Evolutionary conservation across 2,113 vertebrate species (phyloP).

Genomic region (Alethe castanea): DNA sequence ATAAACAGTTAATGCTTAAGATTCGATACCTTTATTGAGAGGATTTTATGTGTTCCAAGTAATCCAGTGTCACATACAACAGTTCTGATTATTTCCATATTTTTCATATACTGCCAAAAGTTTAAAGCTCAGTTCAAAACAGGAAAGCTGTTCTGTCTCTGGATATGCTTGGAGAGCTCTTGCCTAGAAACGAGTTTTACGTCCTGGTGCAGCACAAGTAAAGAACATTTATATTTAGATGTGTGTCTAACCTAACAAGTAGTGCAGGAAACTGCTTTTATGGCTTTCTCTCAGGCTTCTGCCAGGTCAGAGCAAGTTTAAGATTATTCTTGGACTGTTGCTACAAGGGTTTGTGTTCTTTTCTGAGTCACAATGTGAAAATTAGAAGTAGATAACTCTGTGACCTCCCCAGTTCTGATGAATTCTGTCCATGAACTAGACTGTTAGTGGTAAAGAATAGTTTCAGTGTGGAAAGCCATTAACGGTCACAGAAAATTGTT

Average conservation of each 20-base stretch:
- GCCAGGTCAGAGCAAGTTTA: not conserved
- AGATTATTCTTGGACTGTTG: not conserved
- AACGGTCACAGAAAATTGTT: not conserved
- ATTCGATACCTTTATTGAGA: constrained; percentile 17
- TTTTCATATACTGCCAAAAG: constrained; percentile 49
- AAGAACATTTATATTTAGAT: constrained; percentile 35
- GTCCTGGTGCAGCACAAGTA: not conserved
- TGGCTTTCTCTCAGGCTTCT: not conserved
- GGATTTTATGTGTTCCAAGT: constrained; percentile 20
- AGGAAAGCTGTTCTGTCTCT: constrained; percentile 27
- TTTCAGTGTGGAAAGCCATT: not conserved
- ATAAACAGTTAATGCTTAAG: constrained; percentile 6
- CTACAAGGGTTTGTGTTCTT: not conserved
- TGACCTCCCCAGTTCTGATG: not conserved
- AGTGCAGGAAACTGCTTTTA: not conserved
- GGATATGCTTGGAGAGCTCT: constrained; percentile 13
- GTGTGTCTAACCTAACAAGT: not conserved
- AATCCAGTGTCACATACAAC: constrained; percentile 16
- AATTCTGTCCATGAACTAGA: not conserved
- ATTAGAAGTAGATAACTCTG: not conserved
- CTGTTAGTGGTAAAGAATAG: not conserved
- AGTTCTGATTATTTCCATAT: constrained; percentile 60
- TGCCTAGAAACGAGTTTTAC: not conserved
- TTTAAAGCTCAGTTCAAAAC: constrained; percentile 16
- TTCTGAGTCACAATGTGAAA: not conserved